Base-by-base conservation (phyloP, 1,140 invertebrate genomes). In the Drosophila cardini region DNA sequence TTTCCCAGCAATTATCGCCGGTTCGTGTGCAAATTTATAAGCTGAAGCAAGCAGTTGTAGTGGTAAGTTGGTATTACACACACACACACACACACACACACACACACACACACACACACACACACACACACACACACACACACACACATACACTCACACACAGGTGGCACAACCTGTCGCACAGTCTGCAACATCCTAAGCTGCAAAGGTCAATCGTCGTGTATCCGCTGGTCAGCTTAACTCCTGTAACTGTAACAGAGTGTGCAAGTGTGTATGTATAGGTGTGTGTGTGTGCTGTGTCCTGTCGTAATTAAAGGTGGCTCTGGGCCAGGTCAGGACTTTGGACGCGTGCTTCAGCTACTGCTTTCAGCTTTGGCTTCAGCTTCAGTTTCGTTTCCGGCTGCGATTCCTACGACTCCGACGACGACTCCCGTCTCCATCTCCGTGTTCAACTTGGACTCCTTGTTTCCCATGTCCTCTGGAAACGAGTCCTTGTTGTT, bases 11-110 rank as follows among this genome's bases (percentile, higher is more conserved):
- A 87, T 87, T 87, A 87, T 89, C 80, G 83, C 83, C 56, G 69
- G 76, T 87, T 87, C 83, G 83, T 87, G 83, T 72, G 80, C 79
- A 83, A 89, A 87, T 87, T 87, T 89, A 89, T 89, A 87, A 80
- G 71, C 73, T 69, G 48, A 57, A 30, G 60, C 32, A 0, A 26
- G 5, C 21, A 26, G 21, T 62, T 46, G 52, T 48, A 45, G 40
- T 32, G 36, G 30, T 63, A 50, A 64, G 58, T 38, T 55, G 58
- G 36, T 9, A 26, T 5, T 13, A 6, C 21, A 18, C 13, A 13
- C 4, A 7, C 43, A 7, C 0, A 11, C 0, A 7, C 9, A 8
- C n/a, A 21, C 48, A 34, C 13, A 38, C 30, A 26, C 21, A 21
- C 21, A 21, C n/a, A 9, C 9, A 13, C 4, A 7, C 42, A 7